These are phyloP conservation scores for Bettongia penicillata DNA, from an alignment of 2,113 vertebrate species.

Conservation along the genomic window DNA sequence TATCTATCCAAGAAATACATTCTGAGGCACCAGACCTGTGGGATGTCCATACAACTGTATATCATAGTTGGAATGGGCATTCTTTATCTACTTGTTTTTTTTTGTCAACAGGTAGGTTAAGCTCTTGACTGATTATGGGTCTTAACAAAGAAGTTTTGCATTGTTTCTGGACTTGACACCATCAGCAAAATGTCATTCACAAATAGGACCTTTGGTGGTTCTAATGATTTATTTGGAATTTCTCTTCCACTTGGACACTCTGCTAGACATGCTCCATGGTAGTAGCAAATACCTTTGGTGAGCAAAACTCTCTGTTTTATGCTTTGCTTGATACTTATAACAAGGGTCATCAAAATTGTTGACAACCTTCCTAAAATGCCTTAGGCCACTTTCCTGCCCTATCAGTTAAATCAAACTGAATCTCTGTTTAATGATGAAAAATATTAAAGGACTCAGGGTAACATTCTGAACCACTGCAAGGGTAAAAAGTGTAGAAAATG, in stretches of 20 bases:
- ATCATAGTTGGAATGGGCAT: neutral
- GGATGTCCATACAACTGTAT: neutral
- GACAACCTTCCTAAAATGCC: slow-evolving; percentile 21
- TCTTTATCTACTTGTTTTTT: neutral
- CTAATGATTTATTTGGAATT: neutral
- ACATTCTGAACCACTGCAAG: no score
- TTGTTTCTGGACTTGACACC: neutral
- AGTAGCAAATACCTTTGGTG: neutral
- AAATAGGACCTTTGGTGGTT: neutral
- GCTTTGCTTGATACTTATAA: neutral
- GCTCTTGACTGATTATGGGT: neutral
- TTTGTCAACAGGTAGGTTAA: neutral
- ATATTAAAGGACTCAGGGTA: slow-evolving; percentile 3
- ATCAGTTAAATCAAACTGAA: slow-evolving; percentile 34
- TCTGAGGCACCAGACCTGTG: neutral
- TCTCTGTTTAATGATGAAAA: slow-evolving; percentile 23
- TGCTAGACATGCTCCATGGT: neutral
- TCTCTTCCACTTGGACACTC: neutral
- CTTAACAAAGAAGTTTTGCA: neutral
- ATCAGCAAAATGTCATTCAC: neutral
- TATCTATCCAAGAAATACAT: neutral
- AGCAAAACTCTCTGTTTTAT: neutral
- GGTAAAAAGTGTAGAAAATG: neutral
- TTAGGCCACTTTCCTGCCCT: slow-evolving; percentile 11
- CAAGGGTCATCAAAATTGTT: neutral